A percentile compares a stretch with the other conserved stretches of the same genome.
Conservation (phyloP, 1,140 invertebrate species). For the Sinonovacula constricta region DNA sequence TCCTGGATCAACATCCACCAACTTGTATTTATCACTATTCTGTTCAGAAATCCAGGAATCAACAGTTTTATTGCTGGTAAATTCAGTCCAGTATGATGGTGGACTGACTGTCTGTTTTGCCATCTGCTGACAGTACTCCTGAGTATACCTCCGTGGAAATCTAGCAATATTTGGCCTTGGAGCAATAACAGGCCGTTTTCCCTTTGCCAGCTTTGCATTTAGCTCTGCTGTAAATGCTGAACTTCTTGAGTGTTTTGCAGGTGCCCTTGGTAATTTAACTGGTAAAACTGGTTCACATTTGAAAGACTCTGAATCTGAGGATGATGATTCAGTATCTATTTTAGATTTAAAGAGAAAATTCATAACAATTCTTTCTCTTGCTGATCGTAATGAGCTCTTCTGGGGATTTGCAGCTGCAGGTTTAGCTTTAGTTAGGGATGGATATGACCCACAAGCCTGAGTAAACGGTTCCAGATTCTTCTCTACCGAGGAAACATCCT, state of each 20-base stretch:
- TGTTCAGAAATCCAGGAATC: slow-evolving; percentile 45
- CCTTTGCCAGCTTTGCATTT: slow-evolving; percentile 45
- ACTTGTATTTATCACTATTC: slow-evolving; percentile 31
- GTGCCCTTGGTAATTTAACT: slow-evolving; percentile 1
- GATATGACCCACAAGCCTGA: too few species aligned
- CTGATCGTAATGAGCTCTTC: too few species aligned
- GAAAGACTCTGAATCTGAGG: slow-evolving; percentile 45
- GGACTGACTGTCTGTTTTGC: slow-evolving; percentile 34
- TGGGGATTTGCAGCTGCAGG: too few species aligned
- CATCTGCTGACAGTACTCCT: slow-evolving; percentile 48
- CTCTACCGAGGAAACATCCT: not conserved
- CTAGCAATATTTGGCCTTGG: too few species aligned
- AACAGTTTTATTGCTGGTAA: slow-evolving; percentile 31
- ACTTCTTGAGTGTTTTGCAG: slow-evolving; percentile 42
- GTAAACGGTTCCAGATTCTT: too few species aligned
- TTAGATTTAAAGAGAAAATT: too few species aligned
- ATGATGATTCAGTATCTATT: slow-evolving; percentile 46
- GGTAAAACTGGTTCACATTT: slow-evolving; percentile 52
- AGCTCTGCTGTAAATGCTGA: slow-evolving; percentile 54
- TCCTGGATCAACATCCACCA: slow-evolving; percentile 33
- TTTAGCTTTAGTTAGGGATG: too few species aligned
- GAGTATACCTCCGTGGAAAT: too few species aligned
- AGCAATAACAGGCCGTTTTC: slow-evolving; percentile 48
- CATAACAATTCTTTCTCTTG: too few species aligned
- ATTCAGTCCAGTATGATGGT: slow-evolving; percentile 52